Base-by-base conservation (phyloP, 1,140 invertebrate species). In the Theocolax elegans region DNA sequence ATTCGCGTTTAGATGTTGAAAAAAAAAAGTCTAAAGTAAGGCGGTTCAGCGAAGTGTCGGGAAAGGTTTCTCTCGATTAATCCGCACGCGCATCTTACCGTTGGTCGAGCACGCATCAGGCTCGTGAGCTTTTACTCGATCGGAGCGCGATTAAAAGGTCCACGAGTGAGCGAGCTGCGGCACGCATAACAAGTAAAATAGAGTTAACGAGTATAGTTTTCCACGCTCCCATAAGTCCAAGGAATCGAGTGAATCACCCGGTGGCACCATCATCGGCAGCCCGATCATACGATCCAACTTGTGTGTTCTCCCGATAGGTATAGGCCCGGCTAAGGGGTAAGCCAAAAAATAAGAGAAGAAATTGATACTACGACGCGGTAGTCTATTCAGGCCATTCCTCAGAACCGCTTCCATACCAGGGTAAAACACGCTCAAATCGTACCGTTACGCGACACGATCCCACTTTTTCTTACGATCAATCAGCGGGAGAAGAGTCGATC, bases 341-440 rank as follows among this genome's bases (percentile, higher is more conserved):
- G 27, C 17, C 23, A 54, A 54, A 63, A 67, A 58, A 46, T 15
- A 60, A 49, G 21, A 69, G 21, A 76, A 75, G 72, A 77, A 75
- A 75, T 75, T 74, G 69, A 68, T 73, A 73, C 68, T 66, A 72
- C 72, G 49, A 65, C 56, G 71, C 63, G 29, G 46, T 73, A 73
- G 69, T 79, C 80, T 82, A 82, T 82, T 82, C 79, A 80, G 80
- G 80, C 75, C 79, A 79, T 79, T 72, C 70, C 71, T 73, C 77
- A 79, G 74, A 78, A 79, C 79, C 80, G 78, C 79, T 83, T 83
- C 81, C 83, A 82, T 81, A 75, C 81, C 81, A 83, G 80, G 83
- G 82, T 79, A 83, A 82, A 74, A 73, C 70, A 75, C 9, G 49
- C 19, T 65, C 71, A 83, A 83, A 81, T 81, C 81, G 78, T 83